Base-by-base conservation (phyloP, 2,888 invertebrate genomes). In the Pristionchus mayeri region DNA sequence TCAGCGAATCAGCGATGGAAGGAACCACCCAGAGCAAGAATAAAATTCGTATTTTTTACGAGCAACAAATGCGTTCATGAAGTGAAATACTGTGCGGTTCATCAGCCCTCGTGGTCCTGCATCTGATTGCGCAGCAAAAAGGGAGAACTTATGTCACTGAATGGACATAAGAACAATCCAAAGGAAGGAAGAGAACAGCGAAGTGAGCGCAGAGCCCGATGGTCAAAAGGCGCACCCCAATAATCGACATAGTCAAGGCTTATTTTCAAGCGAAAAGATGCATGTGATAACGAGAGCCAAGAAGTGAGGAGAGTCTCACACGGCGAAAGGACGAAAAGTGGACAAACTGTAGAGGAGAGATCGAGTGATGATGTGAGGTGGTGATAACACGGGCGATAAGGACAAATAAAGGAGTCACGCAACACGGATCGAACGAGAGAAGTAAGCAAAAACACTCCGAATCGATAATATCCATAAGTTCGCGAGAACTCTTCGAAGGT, bases 361-460 rank as follows among this genome's bases (percentile, higher is more conserved):
- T 71, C 71, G 71, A 44, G 48, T 76, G 76, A 76, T 50, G 76
- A 52, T 52, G 76, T 50, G 50, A 76, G 76, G 50, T 40, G 40
- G 75, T 52, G 76, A 76, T 50, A 52, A 48, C 76, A 76, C 18
- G 30, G 18, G 76, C 24, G 76, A 76, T 48, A 76, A 76, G 76
- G 76, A 48, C 50, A 52, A 76, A 52, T 50, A 76, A 52, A 76
- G 50, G 76, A 76, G 76, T 50, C 50, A 76, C 50, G 76, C 76
- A 52, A 76, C 50, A 52, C 3, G 50, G 50, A 50, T 50, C 76
- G 50, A 50, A 48, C 30, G 76, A 27, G 18, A 18, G 50, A 50
- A 50, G 30, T 24, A n/a, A n/a, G 30, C 24, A 16, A 71, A 44
- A 71, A 71, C 40, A 40, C 4, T 1, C 21, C 37, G 40, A 71